A percentile compares a stretch with the other conserved stretches of the same genome.
These are phyloP conservation scores for Marasmarcha lunaedactyla DNA, from an alignment of 2,888 invertebrate species.

Conservation along the genomic window DNA sequence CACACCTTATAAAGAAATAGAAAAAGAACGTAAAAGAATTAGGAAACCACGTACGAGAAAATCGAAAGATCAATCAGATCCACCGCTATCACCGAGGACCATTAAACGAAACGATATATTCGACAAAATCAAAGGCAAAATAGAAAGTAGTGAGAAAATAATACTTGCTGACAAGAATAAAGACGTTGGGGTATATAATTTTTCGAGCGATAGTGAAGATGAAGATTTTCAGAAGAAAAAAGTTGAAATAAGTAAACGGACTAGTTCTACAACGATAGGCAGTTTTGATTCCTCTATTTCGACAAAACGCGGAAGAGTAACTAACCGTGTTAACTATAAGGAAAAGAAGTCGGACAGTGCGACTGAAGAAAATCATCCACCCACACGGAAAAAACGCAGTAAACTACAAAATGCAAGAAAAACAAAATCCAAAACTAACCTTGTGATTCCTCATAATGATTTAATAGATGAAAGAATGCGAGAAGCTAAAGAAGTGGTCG, in stretches of 20 bases:
- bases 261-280: slow-evolving; percentile 20
- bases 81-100: slow-evolving; percentile 29
- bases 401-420: slow-evolving; percentile 17
- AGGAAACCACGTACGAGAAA: slow-evolving; percentile 23
- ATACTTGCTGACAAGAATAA: slow-evolving; percentile 24
- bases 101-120: slow-evolving; percentile 34
- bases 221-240: slow-evolving; percentile 35
- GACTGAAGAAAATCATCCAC: slow-evolving; percentile 17
- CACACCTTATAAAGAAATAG: slow-evolving; percentile 42
- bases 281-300: slow-evolving; percentile 21
- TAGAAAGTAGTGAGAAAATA: slow-evolving; percentile 26
- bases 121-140: slow-evolving; percentile 33
- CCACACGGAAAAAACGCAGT: slow-evolving; percentile 12
- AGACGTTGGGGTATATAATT: slow-evolving; percentile 32
- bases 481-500: slow-evolving; percentile 24
- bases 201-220: slow-evolving; percentile 47
- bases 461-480: slow-evolving; percentile 45
- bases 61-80: slow-evolving; percentile 14
- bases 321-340: slow-evolving; percentile 19
- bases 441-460: slow-evolving; percentile 12
- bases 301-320: slow-evolving; percentile 16
- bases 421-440: slow-evolving; percentile 9
- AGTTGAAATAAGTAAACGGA: slow-evolving; percentile 21
- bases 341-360: slow-evolving; percentile 17
- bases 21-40: slow-evolving; percentile 28